These are phyloP conservation scores for Urosaurus nigricauda DNA, from an alignment of 2,797 vertebrate genomes.

Conservation along the genomic window DNA sequence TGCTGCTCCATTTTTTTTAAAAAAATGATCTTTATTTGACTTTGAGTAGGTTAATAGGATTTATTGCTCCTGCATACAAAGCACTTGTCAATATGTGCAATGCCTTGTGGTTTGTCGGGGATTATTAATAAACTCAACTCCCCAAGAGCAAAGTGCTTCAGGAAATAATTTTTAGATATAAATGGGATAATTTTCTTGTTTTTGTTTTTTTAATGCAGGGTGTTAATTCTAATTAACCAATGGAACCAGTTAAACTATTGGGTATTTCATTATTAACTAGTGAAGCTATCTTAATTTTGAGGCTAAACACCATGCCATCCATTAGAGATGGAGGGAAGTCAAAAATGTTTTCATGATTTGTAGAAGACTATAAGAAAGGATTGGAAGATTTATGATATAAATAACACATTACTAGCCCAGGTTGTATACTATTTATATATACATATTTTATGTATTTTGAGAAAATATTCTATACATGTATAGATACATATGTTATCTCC, in stretches of 20 bases:
- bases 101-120: conserved; percentile 54
- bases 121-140: conserved; percentile 68
- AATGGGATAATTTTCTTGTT: neutral
- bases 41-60: conserved; percentile 72
- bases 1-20: conserved; percentile 56
- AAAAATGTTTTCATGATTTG: too few species aligned
- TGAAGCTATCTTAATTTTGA: conserved; percentile 40
- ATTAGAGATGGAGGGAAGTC: neutral
- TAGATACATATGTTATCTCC: too few species aligned
- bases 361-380: too few species aligned
- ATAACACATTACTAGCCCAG: too few species aligned
- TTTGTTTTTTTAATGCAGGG: neutral
- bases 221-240: neutral
- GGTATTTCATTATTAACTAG: conserved; percentile 55
- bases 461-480: too few species aligned
- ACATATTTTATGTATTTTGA: too few species aligned
- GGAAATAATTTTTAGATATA: conserved; percentile 67
- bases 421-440: neutral
- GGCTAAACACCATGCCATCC: conserved; percentile 37
- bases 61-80: conserved; percentile 61
- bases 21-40: conserved; percentile 67
- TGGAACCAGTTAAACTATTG: conserved; percentile 43
- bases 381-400: too few species aligned
- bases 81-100: conserved; percentile 60
- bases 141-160: conserved; percentile 38